Percentiles rank a stretch among this genome's conserved stretches.
phyloP scores from a whole-genome alignment of 2,797 vertebrate species.

The Diceros bicornis region DNA sequence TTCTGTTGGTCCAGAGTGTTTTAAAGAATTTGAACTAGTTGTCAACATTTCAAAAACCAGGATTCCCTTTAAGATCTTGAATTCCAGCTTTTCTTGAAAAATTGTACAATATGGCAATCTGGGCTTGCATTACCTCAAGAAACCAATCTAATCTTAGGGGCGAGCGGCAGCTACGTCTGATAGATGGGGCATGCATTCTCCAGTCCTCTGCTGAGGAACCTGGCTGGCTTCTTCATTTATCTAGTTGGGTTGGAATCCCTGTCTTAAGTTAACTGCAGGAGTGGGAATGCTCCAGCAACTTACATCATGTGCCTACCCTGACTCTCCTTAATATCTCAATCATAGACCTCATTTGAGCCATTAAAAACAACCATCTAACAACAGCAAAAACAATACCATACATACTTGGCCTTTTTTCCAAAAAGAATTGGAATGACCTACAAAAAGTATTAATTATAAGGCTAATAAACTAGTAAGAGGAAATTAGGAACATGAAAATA shows the following conservation, averaged over 20 bases:
- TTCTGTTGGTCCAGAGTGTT: neutral
- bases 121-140: neutral
- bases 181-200: fast-evolving
- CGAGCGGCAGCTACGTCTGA: neutral
- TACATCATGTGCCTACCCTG: fast-evolving
- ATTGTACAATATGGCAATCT: neutral
- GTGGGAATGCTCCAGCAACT: neutral
- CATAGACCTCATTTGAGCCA: neutral
- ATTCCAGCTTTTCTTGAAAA: slow-evolving; percentile 12
- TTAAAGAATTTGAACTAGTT: slow-evolving; percentile 13
- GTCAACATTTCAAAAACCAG: neutral
- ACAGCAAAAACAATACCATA: neutral
- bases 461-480: neutral
- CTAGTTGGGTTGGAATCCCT: neutral
- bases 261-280: neutral
- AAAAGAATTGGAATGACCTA: neutral
- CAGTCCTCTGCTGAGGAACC: neutral
- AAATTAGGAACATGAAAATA: neutral
- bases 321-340: neutral
- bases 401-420: neutral
- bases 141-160: neutral
- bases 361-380: neutral
- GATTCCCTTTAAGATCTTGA: neutral
- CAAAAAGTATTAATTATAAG: neutral
- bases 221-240: neutral